Evolutionary conservation across 2,113 vertebrate genomes (phyloP).

Genomic region (Pseudonaja textilis): DNA sequence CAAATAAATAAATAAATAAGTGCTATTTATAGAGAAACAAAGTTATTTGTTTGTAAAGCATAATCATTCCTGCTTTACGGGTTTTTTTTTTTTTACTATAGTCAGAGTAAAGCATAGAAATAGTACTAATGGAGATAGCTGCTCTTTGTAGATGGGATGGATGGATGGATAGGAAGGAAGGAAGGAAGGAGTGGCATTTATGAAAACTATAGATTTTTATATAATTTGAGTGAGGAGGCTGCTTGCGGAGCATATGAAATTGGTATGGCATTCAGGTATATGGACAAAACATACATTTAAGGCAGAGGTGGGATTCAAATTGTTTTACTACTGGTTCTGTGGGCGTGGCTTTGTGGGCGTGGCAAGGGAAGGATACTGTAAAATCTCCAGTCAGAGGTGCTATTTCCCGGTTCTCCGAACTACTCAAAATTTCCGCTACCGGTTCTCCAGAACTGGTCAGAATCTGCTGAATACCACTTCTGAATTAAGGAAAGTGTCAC

Average conservation of each 20-base stretch:
- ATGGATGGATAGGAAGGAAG: background rate
- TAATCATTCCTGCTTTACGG: background rate
- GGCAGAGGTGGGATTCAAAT: no score
- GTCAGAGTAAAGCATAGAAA: background rate
- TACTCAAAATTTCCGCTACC: no score
- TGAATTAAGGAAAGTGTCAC: background rate
- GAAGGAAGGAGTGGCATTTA: background rate
- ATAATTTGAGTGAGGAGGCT: background rate
- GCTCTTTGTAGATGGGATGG: background rate
- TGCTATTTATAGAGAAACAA: background rate
- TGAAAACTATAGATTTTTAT: background rate
- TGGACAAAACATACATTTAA: background rate
- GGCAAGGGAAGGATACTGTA: no score
- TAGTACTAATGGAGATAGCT: background rate
- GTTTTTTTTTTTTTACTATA: background rate
- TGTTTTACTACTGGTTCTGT: no score
- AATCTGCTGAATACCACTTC: no score
- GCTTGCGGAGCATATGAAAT: background rate
- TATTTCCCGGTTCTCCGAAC: no score
- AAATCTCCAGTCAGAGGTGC: no score
- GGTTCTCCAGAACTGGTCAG: no score
- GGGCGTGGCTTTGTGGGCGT: no score
- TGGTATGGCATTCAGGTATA: background rate
- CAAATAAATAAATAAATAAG: background rate
- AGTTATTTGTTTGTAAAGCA: background rate